These are phyloP conservation scores for Phaedon cochleariae DNA, from an alignment of 2,888 invertebrate species.

Conservation along the genomic window DNA sequence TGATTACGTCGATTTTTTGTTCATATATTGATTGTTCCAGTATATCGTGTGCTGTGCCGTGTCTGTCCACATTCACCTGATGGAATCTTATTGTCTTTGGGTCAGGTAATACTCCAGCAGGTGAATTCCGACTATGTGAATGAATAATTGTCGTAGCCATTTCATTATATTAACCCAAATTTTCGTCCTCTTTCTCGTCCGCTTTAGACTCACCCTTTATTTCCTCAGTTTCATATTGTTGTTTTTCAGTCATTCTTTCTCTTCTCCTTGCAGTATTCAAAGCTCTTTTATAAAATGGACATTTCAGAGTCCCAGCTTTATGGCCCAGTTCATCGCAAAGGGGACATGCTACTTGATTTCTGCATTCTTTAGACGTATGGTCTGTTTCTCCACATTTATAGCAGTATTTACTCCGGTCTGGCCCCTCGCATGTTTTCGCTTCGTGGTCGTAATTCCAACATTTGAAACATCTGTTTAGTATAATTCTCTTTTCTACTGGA, in stretches of 20 bases:
- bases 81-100: no score
- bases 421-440: background rate
- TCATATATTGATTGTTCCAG: no score
- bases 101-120: no score
- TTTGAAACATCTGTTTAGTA: background rate
- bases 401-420: slow-evolving; percentile 9
- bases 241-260: no score
- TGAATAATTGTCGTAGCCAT: no score
- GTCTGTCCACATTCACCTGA: no score
- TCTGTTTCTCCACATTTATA: slow-evolving; percentile 6
- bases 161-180: no score
- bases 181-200: background rate
- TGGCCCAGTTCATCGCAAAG: slow-evolving; percentile 6
- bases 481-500: background rate
- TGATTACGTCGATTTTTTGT: background rate
- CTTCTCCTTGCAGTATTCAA: background rate
- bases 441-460: slow-evolving; percentile 16
- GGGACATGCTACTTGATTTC: slow-evolving; percentile 14
- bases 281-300: background rate
- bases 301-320: slow-evolving; percentile 10
- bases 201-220: no score
- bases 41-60: no score
- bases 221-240: no score
- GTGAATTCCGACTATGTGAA: no score
- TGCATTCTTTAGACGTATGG: slow-evolving; percentile 4